Percentiles rank a stretch among this genome's conserved stretches.
These are phyloP conservation scores for Heliconius hortense DNA, from an alignment of 2,888 invertebrate genomes.

Conservation along the genomic window DNA sequence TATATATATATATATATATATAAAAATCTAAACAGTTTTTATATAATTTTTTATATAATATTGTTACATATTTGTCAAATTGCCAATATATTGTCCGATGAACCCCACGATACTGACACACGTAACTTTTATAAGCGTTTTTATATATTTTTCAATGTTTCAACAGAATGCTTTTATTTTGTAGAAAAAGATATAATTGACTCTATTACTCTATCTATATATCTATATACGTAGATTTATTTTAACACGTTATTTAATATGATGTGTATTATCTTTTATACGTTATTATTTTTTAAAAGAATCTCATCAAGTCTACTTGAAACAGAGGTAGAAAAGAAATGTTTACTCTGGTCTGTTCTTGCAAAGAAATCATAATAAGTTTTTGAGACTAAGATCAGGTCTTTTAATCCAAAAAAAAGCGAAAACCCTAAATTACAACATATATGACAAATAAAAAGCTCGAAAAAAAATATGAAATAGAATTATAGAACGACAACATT, in stretches of 20 bases:
- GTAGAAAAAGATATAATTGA: neutral
- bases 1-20: too few species aligned
- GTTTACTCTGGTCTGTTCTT: too few species aligned
- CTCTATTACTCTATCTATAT: too few species aligned
- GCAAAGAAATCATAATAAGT: too few species aligned
- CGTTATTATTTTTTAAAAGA: too few species aligned
- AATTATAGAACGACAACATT: neutral
- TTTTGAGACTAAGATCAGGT: too few species aligned
- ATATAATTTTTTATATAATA: slow-evolving; percentile 27
- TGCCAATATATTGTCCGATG: slow-evolving; percentile 67
- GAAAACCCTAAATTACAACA: neutral
- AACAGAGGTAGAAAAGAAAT: too few species aligned
- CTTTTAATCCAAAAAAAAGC: neutral
- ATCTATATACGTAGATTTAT: neutral
- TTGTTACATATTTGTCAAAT: slow-evolving; percentile 70
- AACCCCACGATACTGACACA: slow-evolving; percentile 42
- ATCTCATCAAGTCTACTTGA: too few species aligned
- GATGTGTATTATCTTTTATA: too few species aligned
- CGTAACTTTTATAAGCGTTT: slow-evolving; percentile 4
- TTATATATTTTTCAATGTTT: neutral
- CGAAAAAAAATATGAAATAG: neutral
- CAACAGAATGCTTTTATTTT: neutral
- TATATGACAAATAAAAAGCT: neutral
- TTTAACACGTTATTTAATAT: neutral
- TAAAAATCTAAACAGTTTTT: neutral